These are phyloP conservation scores for Drosophila nigricruria DNA, from an alignment of 2,888 invertebrate species.

Conservation along the genomic window DNA sequence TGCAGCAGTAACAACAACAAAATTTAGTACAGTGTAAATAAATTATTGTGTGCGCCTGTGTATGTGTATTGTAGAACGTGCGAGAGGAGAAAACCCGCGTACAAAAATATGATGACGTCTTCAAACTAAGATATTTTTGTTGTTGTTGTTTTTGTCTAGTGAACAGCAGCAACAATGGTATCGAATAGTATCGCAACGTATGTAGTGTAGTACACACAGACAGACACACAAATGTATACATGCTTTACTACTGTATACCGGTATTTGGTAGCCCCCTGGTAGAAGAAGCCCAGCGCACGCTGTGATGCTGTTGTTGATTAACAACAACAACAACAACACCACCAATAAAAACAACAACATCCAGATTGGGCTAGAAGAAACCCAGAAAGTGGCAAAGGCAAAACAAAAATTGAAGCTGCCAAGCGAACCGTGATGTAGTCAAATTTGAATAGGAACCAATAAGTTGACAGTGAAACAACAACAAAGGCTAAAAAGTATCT, in stretches of 20 bases:
- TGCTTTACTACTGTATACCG: slow-evolving; percentile 52
- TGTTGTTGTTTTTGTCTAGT: slow-evolving; percentile 34
- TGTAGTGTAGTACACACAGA: slow-evolving; percentile 21
- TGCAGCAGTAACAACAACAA: slow-evolving; percentile 38
- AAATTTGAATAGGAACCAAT: slow-evolving; percentile 51
- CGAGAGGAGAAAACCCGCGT: slow-evolving; percentile 74
- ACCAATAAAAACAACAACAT: slow-evolving; percentile 36
- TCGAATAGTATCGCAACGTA: slow-evolving; percentile 38
- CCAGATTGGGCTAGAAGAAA: slow-evolving; percentile 51
- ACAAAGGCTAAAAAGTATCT: slow-evolving; percentile 20
- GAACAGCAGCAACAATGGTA: slow-evolving; percentile 49
- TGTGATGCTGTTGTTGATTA: slow-evolving; percentile 53
- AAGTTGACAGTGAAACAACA: slow-evolving; percentile 46
- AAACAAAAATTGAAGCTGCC: slow-evolving; percentile 43
- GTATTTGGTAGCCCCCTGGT: slow-evolving; percentile 54
- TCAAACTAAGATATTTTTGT: slow-evolving; percentile 50
- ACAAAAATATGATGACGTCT: slow-evolving; percentile 75
- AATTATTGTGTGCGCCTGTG: slow-evolving; percentile 8
- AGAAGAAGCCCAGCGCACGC: slow-evolving; percentile 46
- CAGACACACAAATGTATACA: slow-evolving; percentile 24
- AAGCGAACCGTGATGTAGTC: slow-evolving; percentile 56
- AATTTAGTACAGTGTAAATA: slow-evolving; percentile 34
- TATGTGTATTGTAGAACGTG: slow-evolving; percentile 61
- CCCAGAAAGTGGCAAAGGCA: slow-evolving; percentile 31
- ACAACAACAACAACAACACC: slow-evolving; percentile 31